Percentiles rank a stretch among this genome's conserved stretches.
phyloP scores from a whole-genome alignment of 2,888 invertebrate species.

The Hemaris fuciformis region DNA sequence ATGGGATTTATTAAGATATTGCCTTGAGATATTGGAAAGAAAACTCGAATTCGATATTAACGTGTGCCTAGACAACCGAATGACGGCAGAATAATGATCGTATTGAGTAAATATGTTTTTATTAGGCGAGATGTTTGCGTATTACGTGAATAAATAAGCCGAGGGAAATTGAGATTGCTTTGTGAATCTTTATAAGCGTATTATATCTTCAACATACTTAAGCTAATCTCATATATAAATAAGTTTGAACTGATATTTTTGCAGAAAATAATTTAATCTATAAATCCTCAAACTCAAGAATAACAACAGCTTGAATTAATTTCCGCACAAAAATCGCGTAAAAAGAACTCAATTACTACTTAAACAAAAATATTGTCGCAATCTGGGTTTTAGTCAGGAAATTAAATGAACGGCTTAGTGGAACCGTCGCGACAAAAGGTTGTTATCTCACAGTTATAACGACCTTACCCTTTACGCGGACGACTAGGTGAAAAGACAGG shows the following conservation, averaged over 20 bases:
- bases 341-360: constrained; percentile 76
- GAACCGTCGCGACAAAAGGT: constrained; percentile 58
- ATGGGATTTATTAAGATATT: constrained; percentile 79
- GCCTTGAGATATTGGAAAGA: constrained; percentile 66
- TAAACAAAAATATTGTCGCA: constrained; percentile 74
- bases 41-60: constrained; percentile 52
- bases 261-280: not conserved
- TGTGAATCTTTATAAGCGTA: not conserved
- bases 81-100: constrained; percentile 29
- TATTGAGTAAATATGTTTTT: constrained; percentile 26
- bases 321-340: constrained; percentile 70
- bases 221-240: not conserved
- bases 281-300: constrained; percentile 44
- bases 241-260: not conserved
- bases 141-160: constrained; percentile 28
- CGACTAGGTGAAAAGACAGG: constrained; percentile 61
- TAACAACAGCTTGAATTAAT: constrained; percentile 57
- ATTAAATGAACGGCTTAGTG: constrained; percentile 76
- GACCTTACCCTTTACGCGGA: constrained; percentile 53
- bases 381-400: constrained; percentile 72
- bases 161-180: not conserved
- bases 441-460: constrained; percentile 72
- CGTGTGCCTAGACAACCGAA: constrained; percentile 29
- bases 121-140: constrained; percentile 18
- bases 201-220: not conserved